A percentile compares a stretch with the other conserved stretches of the same genome.
phyloP scores from a whole-genome alignment of 1,140 invertebrate genomes.

The Pomacea maculata region DNA sequence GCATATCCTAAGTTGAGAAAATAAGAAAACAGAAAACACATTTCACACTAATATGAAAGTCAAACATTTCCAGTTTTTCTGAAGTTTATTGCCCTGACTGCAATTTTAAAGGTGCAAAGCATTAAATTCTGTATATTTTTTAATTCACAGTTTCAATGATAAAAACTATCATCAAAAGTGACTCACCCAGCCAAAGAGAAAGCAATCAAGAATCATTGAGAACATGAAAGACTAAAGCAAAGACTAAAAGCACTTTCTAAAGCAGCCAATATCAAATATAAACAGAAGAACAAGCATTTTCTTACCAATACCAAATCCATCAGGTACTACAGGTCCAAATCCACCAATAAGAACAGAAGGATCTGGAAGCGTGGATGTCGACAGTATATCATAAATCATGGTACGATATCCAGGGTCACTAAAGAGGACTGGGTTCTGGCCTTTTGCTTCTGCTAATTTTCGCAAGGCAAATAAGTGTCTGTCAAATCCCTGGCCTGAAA shows the following conservation, averaged over 20 bases:
- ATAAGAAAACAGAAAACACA: conserved; percentile 9
- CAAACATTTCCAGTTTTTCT: neutral
- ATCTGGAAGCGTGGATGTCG: conserved; percentile 92
- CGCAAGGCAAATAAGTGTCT: conserved; percentile 90
- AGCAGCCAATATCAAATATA: neutral
- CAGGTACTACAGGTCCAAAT: conserved; percentile 89
- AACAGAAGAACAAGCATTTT: conserved; percentile 58
- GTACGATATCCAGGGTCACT: conserved; percentile 81
- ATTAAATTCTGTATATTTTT: too few relatives aligned
- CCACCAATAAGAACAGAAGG: conserved; percentile 88
- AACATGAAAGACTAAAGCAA: too few relatives aligned
- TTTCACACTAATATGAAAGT: neutral
- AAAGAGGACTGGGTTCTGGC: conserved; percentile 75
- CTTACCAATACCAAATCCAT: conserved; percentile 89
- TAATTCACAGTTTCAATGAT: too few relatives aligned
- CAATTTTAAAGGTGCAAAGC: too few relatives aligned
- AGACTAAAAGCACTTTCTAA: neutral
- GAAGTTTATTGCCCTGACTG: too few relatives aligned
- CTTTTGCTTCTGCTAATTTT: conserved; percentile 71
- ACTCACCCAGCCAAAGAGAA: too few relatives aligned
- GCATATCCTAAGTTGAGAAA: conserved; percentile 63
- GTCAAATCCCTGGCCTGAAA: conserved; percentile 90
- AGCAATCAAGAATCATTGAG: neutral
- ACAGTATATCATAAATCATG: conserved; percentile 92
- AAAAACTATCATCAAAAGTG: too few relatives aligned